phyloP scores from a whole-genome alignment of 1,140 invertebrate genomes.

The Ericerus pela region DNA sequence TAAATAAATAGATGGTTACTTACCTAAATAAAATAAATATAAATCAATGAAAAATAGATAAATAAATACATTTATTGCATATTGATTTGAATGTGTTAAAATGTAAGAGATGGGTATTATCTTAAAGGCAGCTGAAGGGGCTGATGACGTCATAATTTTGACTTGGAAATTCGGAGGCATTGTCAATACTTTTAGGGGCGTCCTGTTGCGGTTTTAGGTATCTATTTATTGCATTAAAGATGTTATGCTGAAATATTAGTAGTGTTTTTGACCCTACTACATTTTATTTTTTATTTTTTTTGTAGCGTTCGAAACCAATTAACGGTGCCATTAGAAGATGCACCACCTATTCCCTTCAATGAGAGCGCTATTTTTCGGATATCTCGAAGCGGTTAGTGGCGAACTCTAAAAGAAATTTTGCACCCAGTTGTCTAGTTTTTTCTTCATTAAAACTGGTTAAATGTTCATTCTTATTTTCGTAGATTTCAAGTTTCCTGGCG shows the following conservation, averaged over 20 bases:
- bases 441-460: neutral
- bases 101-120: too few species aligned
- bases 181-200: neutral
- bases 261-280: neutral
- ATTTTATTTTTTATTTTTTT: neutral
- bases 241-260: neutral
- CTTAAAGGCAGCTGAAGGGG: too few species aligned
- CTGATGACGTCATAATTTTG: neutral
- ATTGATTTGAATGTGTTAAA: too few species aligned
- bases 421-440: neutral
- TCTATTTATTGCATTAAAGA: too few species aligned
- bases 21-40: too few species aligned
- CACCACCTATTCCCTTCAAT: neutral
- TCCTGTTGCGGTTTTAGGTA: too few species aligned
- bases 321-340: constrained; percentile 5
- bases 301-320: constrained; percentile 1
- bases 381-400: neutral
- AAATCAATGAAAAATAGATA: too few species aligned
- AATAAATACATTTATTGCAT: too few species aligned
- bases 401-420: neutral
- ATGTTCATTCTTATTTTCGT: neutral
- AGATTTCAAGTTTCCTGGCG: neutral
- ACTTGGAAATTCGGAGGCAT: neutral
- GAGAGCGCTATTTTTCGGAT: neutral
- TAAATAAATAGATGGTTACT: too few species aligned